Evolutionary conservation across 2,113 vertebrate genomes (phyloP).

Genomic region (Antechinus stuartii): DNA sequence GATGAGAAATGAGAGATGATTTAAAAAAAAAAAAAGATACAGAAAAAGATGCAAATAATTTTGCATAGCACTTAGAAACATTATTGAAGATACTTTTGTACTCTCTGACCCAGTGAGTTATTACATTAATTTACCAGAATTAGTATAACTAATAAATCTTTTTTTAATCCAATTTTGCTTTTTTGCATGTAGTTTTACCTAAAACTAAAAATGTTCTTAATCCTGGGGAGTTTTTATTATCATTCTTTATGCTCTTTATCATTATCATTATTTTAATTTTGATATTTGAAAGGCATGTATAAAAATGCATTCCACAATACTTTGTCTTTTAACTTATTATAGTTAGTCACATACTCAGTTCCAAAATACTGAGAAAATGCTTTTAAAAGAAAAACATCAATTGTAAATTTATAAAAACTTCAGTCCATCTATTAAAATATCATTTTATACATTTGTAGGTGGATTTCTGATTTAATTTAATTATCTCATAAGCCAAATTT

Average conservation of each 20-base stretch:
- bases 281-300: not conserved
- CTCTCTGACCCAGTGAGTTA: not conserved
- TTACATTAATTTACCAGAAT: not conserved
- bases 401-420: not conserved
- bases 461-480: conserved; percentile 7
- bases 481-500: conserved; percentile 7
- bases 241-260: not conserved
- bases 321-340: not conserved
- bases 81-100: not conserved
- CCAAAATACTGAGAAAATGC: not conserved
- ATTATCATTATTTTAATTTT: not conserved
- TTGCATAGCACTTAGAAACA: not conserved
- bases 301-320: not conserved
- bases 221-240: not conserved
- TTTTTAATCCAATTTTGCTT: not conserved
- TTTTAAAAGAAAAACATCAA: not conserved
- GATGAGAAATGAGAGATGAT: not conserved
- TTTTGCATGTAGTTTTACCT: not conserved
- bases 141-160: not conserved
- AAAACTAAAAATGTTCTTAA: not conserved
- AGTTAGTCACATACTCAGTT: not conserved
- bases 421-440: not conserved
- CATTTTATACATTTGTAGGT: not conserved
- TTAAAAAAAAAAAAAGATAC: not conserved
- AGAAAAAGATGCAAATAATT: not conserved